These are phyloP conservation scores for Ptychobarbus kaznakovi DNA, from an alignment of 2,797 vertebrate genomes.

Conservation along the genomic window DNA sequence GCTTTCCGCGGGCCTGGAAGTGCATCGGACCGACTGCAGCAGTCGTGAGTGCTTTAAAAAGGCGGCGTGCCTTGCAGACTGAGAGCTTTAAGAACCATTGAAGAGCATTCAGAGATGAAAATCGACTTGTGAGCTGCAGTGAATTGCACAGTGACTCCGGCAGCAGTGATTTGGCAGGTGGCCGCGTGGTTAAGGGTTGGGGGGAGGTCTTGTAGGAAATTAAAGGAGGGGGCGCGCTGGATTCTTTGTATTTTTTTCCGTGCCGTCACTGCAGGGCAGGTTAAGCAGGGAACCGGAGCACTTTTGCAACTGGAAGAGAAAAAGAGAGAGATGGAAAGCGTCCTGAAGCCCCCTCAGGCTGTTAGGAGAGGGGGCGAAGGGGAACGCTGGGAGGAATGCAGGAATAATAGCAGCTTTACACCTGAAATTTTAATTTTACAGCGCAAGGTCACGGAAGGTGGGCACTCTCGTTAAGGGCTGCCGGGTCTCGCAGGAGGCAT, in stretches of 20 bases:
- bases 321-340: conserved; percentile 19
- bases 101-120: conserved; percentile 59
- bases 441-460: conserved; percentile 60
- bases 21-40: not conserved
- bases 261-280: conserved; percentile 58
- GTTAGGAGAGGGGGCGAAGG: conserved; percentile 33
- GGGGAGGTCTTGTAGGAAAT: conserved; percentile 59
- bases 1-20: not conserved
- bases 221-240: conserved; percentile 54
- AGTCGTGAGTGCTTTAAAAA: conserved; percentile 39
- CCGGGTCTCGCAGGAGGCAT: conserved; percentile 62
- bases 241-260: conserved; percentile 55
- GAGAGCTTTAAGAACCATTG: conserved; percentile 49
- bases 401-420: conserved; percentile 65
- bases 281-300: conserved; percentile 23
- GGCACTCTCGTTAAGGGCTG: conserved; percentile 60
- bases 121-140: conserved; percentile 52
- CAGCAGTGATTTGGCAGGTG: conserved; percentile 52
- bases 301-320: conserved; percentile 22
- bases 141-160: conserved; percentile 48
- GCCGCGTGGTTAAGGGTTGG: conserved; percentile 17
- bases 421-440: conserved; percentile 66
- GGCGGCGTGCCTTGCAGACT: conserved; percentile 39
- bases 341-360: conserved; percentile 30
- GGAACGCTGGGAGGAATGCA: conserved; percentile 36